Evolutionary conservation across 2,797 vertebrate genomes (phyloP).

Genomic region (Tolypeutes matacus): DNA sequence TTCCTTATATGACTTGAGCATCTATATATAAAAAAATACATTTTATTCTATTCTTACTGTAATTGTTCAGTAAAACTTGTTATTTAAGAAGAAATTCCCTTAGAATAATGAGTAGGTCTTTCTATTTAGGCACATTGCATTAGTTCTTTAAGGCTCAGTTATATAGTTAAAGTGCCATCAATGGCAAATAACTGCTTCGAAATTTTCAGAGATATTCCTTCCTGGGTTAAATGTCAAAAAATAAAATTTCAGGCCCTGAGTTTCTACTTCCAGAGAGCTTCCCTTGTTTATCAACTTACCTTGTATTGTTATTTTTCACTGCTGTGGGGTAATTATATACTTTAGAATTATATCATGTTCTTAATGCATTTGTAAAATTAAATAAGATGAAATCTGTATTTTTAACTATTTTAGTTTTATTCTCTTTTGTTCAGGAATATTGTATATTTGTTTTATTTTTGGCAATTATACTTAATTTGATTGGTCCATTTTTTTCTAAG

Average conservation of each 20-base stretch:
- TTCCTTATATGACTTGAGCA: too few relatives aligned
- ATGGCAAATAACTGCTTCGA: neutral
- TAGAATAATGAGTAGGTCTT: neutral
- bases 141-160: neutral
- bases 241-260: neutral
- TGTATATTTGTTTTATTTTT: neutral
- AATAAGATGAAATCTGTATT: neutral
- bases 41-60: neutral
- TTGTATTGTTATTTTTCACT: neutral
- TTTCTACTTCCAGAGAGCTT: neutral
- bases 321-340: neutral
- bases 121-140: neutral
- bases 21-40: neutral
- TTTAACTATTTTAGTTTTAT: neutral
- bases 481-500: neutral
- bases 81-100: neutral
- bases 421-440: neutral
- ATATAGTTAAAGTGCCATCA: neutral
- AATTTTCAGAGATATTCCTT: neutral
- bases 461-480: neutral
- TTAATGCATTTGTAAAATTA: neutral
- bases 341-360: neutral
- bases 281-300: neutral
- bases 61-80: neutral
- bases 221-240: neutral